These are phyloP conservation scores for Euzophera pinguis DNA, from an alignment of 2,888 invertebrate species.

Conservation along the genomic window DNA sequence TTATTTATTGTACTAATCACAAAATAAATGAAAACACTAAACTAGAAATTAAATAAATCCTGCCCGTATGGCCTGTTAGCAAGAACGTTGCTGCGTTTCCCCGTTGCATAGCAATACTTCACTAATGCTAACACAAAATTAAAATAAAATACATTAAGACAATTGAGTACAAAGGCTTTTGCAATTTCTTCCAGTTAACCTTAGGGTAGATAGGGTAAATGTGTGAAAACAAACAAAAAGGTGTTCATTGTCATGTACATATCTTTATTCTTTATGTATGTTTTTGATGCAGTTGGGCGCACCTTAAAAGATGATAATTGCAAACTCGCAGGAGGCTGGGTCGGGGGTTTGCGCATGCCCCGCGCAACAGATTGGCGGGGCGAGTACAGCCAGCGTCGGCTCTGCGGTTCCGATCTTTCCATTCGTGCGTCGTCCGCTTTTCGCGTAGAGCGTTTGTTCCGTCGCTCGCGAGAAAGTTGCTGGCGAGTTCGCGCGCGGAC, in stretches of 20 bases:
- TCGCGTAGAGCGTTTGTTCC: conserved; percentile 31
- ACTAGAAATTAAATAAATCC: no score
- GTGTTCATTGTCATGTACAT: neutral
- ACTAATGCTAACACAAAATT: no score
- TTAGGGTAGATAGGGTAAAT: no score
- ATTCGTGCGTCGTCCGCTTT: conserved; percentile 42
- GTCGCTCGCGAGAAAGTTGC: conserved; percentile 31
- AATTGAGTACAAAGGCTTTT: no score
- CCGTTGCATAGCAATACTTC: no score
- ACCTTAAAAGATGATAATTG: conserved; percentile 11
- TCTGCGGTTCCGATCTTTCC: conserved; percentile 24
- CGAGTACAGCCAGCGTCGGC: conserved; percentile 21
- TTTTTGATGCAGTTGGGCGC: conserved; percentile 12
- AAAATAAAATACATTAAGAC: no score
- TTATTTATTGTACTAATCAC: no score
- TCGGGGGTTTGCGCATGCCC: conserved; percentile 41
- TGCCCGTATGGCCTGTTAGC: no score
- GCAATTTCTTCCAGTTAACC: no score
- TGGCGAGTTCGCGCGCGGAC: conserved; percentile 23
- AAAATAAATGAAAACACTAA: no score
- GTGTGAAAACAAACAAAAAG: no score
- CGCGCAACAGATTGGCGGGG: conserved; percentile 54
- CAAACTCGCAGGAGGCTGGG: conserved; percentile 18
- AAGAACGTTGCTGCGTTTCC: no score
- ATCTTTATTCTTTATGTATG: neutral